Evolutionary conservation across 2,888 invertebrate species (phyloP).

Genomic region (Drosophila quinaria): DNA sequence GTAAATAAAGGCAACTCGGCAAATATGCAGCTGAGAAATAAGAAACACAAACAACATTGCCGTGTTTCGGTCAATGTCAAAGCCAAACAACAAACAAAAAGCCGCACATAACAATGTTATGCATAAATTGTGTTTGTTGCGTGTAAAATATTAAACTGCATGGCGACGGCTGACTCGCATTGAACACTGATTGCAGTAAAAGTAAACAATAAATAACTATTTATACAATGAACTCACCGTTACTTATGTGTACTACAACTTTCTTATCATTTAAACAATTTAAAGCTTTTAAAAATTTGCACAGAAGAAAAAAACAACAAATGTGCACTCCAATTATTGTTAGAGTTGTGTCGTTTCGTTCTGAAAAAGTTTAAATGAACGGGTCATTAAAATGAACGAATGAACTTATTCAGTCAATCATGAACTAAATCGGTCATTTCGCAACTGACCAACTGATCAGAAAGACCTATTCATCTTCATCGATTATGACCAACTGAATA

Average conservation of each 20-base stretch:
- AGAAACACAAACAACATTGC: conserved; percentile 1
- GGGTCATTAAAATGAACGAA: too few species aligned
- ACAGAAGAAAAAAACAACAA: conserved; percentile 28
- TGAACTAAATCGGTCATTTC: too few species aligned
- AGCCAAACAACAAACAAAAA: conserved; percentile 9
- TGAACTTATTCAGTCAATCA: too few species aligned
- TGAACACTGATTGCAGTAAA: too few species aligned
- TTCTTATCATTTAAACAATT: not conserved
- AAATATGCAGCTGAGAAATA: not conserved
- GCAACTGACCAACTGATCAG: too few species aligned
- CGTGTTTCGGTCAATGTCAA: conserved; percentile 33
- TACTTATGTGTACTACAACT: not conserved
- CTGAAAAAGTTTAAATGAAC: too few species aligned
- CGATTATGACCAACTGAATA: too few species aligned
- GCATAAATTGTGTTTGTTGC: conserved; percentile 1
- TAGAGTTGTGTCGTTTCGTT: too few species aligned
- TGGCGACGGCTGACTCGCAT: too few species aligned
- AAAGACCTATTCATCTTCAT: too few species aligned
- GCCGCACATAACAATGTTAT: not conserved
- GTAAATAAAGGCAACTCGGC: not conserved
- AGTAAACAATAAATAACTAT: conserved; percentile 2
- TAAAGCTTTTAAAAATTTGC: conserved; percentile 21
- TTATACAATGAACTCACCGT: conserved; percentile 25
- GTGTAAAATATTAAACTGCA: conserved; percentile 11
- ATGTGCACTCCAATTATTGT: too few species aligned